Percentiles rank a stretch among this genome's conserved stretches.
These are phyloP conservation scores for Epizoanthus rinbou DNA, from an alignment of 92 coral and sea anemone species.

Conservation along the genomic window DNA sequence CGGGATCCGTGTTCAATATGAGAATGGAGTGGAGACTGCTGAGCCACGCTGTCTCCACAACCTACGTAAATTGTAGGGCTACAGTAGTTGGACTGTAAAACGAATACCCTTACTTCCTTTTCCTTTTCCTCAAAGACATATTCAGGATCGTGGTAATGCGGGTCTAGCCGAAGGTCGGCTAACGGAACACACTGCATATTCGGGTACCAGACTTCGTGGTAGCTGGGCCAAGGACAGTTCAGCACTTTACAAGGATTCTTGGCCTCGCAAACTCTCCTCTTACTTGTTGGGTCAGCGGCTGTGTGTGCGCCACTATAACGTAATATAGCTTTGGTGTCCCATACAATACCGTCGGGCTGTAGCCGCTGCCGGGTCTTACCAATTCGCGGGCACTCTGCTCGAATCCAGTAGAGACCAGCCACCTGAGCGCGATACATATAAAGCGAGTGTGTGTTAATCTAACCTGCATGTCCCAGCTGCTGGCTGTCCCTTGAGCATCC, in stretches of 20 bases:
- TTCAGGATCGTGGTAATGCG: constrained; percentile 25
- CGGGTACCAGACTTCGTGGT: constrained; percentile 58
- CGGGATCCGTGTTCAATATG: too few species aligned
- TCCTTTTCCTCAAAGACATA: not conserved
- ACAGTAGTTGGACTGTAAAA: not conserved
- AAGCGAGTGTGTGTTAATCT: too few species aligned
- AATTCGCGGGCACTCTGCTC: constrained; percentile 38
- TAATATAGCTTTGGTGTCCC: constrained; percentile 49
- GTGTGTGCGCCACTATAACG: constrained; percentile 39
- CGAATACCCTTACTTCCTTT: constrained; percentile 31
- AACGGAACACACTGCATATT: constrained; percentile 45
- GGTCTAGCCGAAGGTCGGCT: constrained; percentile 40
- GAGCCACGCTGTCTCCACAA: too few species aligned
- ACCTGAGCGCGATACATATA: not conserved
- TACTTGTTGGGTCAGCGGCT: constrained; percentile 41
- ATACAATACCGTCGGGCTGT: constrained; percentile 39
- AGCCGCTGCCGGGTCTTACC: constrained; percentile 14
- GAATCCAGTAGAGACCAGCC: constrained; percentile 63
- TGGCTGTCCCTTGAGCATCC: too few species aligned
- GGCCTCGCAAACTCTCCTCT: constrained; percentile 45
- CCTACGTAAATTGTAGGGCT: too few species aligned
- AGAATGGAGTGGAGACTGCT: too few species aligned
- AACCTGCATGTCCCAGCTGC: too few species aligned
- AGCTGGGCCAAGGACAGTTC: constrained; percentile 65
- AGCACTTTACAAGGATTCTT: constrained; percentile 54